A percentile compares a stretch with the other conserved stretches of the same genome.
These are phyloP conservation scores for Mesocentrotus franciscanus DNA, from an alignment of 53 echinoderm and acorn worm species.

Conservation along the genomic window DNA sequence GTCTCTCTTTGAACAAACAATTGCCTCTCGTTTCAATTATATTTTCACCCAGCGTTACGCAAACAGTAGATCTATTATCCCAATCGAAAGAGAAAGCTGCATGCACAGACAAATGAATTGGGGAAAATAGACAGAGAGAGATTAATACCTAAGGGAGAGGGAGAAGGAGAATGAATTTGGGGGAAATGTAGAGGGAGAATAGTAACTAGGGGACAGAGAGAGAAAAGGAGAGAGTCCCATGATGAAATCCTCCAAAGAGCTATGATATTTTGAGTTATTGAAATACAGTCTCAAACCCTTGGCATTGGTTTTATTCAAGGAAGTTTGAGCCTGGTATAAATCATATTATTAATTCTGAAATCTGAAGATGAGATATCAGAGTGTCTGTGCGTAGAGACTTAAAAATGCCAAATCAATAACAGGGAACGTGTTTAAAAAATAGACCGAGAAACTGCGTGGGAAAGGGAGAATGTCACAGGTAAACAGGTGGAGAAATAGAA, in stretches of 20 bases:
- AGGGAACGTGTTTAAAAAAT: no score
- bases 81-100: conserved; percentile 37
- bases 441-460: background rate
- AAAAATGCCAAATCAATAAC: no score
- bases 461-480: background rate
- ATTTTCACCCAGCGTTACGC: background rate
- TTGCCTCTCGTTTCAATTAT: background rate
- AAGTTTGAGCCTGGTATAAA: background rate
- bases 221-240: background rate
- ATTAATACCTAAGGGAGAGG: background rate
- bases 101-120: background rate
- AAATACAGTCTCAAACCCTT: background rate
- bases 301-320: background rate
- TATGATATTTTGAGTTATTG: background rate
- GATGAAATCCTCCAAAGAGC: background rate
- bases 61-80: background rate
- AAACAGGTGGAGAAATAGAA: no score
- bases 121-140: background rate
- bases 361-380: no score
- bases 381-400: no score
- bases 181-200: background rate
- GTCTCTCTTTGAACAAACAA: background rate
- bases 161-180: background rate
- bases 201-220: background rate
- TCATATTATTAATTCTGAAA: no score